phyloP scores from a whole-genome alignment of 37 sponge, comb jelly and placozoan species.

The Oscarella lobularis region DNA sequence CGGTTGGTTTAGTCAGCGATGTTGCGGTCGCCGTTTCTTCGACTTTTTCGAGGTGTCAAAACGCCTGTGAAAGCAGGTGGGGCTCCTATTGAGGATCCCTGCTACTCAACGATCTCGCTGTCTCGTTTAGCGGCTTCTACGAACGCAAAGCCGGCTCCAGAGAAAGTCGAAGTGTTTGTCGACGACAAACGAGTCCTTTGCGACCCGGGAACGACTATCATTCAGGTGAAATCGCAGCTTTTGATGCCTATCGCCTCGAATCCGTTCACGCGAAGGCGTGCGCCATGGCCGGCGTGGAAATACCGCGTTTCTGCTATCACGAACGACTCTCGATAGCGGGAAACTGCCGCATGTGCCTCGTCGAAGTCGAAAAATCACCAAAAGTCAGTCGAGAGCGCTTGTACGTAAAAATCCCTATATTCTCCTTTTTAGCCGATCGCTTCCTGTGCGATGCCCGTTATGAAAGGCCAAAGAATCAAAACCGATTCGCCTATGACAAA shows the following conservation, averaged over 20 bases:
- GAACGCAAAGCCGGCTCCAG: constrained; percentile 33
- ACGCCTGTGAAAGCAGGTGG: no score
- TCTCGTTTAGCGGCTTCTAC: not conserved
- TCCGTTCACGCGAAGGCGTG: constrained; percentile 83
- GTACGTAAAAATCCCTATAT: constrained; percentile 2
- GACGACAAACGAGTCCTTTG: constrained; percentile 61
- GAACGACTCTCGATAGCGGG: constrained; percentile 92
- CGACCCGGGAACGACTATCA: constrained; percentile 81
- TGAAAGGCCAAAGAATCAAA: constrained; percentile 74
- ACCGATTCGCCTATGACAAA: constrained; percentile 71
- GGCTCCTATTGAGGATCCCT: no score
- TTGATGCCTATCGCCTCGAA: no score
- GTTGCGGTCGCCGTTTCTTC: no score
- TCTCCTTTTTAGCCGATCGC: constrained; percentile 55
- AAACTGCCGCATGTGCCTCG: constrained; percentile 96
- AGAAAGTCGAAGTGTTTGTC: constrained; percentile 81
- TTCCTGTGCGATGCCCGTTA: constrained; percentile 94
- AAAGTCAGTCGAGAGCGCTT: constrained; percentile 44
- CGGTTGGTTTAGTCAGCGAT: no score
- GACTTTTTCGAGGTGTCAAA: no score
- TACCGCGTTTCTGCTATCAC: constrained; percentile 94
- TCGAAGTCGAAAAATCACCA: constrained; percentile 84
- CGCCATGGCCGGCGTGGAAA: constrained; percentile 77
- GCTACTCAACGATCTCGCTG: no score
- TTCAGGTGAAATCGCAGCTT: constrained; percentile 57